Evolutionary conservation across 1,140 invertebrate species (phyloP).

Genomic region (Hesperophylax magnus): DNA sequence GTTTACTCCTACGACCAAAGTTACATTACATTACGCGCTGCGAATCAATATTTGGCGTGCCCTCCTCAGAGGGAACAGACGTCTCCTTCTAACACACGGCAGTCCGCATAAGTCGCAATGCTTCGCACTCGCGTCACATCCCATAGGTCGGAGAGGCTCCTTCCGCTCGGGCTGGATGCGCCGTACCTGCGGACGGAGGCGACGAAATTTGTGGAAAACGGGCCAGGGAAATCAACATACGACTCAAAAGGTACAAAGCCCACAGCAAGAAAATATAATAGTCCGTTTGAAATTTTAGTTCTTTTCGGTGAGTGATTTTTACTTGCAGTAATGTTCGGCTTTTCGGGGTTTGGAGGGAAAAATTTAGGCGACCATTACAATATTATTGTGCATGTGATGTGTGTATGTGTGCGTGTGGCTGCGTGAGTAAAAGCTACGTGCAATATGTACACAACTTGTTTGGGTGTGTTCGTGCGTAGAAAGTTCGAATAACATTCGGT

Average conservation of each 20-base stretch:
- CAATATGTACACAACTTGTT: slow-evolving; percentile 42
- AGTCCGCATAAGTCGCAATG: slow-evolving; percentile 30
- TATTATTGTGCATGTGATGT: slow-evolving; percentile 21
- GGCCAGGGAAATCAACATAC: neutral
- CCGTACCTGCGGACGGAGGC: slow-evolving; percentile 22
- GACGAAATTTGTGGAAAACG: neutral
- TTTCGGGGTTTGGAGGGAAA: slow-evolving; percentile 15
- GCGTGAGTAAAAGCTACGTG: slow-evolving; percentile 27
- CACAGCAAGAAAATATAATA: too few relatives aligned
- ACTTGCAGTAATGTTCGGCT: neutral
- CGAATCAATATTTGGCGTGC: slow-evolving; percentile 58
- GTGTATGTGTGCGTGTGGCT: slow-evolving; percentile 2
- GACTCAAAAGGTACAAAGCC: neutral
- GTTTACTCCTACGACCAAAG: slow-evolving; percentile 42
- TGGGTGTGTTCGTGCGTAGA: slow-evolving; percentile 28
- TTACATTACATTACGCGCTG: slow-evolving; percentile 56
- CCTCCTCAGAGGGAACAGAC: slow-evolving; percentile 35
- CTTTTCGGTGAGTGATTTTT: neutral
- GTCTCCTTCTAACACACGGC: slow-evolving; percentile 19
- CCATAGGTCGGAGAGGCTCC: slow-evolving; percentile 51
- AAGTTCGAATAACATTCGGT: slow-evolving; percentile 21
- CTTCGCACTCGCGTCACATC: slow-evolving; percentile 41
- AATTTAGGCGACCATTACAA: slow-evolving; percentile 32
- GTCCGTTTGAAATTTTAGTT: neutral
- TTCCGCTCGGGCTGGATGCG: slow-evolving; percentile 46